These are phyloP conservation scores for Corythoichthys intestinalis DNA, from an alignment of 2,113 vertebrate genomes.

Conservation along the genomic window DNA sequence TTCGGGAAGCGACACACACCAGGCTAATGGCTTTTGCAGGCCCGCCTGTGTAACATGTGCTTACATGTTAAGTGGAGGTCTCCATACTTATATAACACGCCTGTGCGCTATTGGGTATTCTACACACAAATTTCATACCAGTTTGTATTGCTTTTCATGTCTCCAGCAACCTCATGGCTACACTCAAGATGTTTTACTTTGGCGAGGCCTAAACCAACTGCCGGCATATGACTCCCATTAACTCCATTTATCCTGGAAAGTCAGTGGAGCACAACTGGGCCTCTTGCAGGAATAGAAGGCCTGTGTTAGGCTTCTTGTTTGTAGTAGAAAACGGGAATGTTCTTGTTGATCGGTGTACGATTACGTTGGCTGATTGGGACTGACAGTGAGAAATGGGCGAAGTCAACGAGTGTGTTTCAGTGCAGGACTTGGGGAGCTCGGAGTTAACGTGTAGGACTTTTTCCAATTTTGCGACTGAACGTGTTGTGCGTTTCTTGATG, in stretches of 20 bases:
- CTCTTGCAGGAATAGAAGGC: conserved; percentile 38
- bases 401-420: conserved; percentile 8
- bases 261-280: conserved; percentile 62
- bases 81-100: conserved; percentile 36
- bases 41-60: conserved; percentile 45
- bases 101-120: conserved; percentile 6
- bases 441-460: conserved; percentile 24
- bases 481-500: conserved; percentile 17
- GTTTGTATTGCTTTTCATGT: conserved; percentile 9
- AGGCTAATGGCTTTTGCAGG: conserved; percentile 51
- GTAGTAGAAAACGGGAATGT: conserved; percentile 38
- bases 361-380: conserved; percentile 46
- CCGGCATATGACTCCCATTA: conserved; percentile 70
- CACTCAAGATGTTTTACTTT: conserved; percentile 56
- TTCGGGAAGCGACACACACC: conserved; percentile 25
- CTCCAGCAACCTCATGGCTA: conserved; percentile 41
- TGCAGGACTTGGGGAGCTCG: conserved; percentile 13
- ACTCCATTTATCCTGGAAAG: conserved; percentile 63
- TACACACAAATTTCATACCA: neutral
- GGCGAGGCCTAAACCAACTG: conserved; percentile 46
- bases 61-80: conserved; percentile 39
- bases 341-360: conserved; percentile 50
- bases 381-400: conserved; percentile 47
- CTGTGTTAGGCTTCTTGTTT: conserved; percentile 31
- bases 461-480: conserved; percentile 2